phyloP scores from a whole-genome alignment of 2,113 vertebrate genomes.

The Cyprinus carpio region DNA sequence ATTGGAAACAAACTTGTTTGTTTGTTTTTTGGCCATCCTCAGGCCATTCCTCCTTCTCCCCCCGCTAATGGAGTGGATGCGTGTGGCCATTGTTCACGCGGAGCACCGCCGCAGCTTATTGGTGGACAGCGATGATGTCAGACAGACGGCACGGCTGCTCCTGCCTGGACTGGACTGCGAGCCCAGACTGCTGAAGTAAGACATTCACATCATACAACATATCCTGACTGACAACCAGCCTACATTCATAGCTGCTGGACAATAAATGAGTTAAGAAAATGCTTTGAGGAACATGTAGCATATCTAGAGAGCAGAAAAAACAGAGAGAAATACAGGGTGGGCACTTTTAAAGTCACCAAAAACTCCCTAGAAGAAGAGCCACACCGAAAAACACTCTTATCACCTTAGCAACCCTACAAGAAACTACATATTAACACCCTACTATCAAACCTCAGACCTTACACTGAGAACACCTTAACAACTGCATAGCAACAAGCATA shows the following conservation, averaged over 20 bases:
- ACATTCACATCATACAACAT: neutral
- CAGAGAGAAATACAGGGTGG: neutral
- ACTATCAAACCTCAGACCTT: no score
- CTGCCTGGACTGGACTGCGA: slow-evolving; percentile 95
- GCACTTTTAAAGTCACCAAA: neutral
- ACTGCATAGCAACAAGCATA: neutral
- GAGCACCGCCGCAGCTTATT: slow-evolving; percentile 93
- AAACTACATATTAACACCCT: no score
- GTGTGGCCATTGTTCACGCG: slow-evolving; percentile 94
- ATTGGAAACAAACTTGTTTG: no score
- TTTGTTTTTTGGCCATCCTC: neutral
- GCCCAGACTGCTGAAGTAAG: slow-evolving; percentile 93
- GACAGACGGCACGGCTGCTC: slow-evolving; percentile 90
- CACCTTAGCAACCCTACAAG: neutral
- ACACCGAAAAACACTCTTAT: neutral
- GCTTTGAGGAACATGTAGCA: no score
- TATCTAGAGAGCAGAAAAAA: neutral
- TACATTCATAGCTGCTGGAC: neutral
- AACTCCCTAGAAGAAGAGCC: neutral
- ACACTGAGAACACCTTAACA: neutral
- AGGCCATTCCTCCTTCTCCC: slow-evolving; percentile 96
- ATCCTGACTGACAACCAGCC: neutral
- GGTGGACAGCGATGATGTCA: slow-evolving; percentile 94
- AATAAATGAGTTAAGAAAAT: neutral
- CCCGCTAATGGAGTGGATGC: slow-evolving; percentile 98